A percentile compares a stretch with the other conserved stretches of the same genome.
These are phyloP conservation scores for Colletes latitarsis DNA, from an alignment of 1,140 invertebrate species.

Conservation along the genomic window DNA sequence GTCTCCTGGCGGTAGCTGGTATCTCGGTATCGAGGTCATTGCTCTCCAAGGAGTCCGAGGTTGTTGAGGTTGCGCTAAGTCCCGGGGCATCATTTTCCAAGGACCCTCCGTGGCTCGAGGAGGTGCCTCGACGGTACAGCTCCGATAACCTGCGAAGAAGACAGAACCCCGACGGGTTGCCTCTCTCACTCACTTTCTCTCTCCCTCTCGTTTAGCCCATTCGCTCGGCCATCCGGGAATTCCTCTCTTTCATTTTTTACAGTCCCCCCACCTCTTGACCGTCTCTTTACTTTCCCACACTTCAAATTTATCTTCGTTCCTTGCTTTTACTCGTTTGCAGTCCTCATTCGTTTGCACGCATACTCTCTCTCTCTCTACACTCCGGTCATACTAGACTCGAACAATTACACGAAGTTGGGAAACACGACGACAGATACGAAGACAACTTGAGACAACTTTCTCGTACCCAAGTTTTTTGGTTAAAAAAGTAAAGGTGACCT, in stretches of 20 bases:
- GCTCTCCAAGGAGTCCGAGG: slow-evolving; percentile 76
- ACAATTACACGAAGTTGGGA: too few relatives aligned
- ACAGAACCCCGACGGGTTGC: slow-evolving; percentile 64
- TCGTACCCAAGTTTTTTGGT: too few relatives aligned
- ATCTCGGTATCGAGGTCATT: slow-evolving; percentile 67
- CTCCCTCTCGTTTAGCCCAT: slow-evolving; percentile 31
- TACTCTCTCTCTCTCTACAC: too few relatives aligned
- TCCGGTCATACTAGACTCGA: too few relatives aligned
- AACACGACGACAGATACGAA: too few relatives aligned
- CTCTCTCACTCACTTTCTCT: slow-evolving; percentile 57
- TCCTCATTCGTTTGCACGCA: not conserved
- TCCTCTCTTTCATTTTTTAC: slow-evolving; percentile 24
- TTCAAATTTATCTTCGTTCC: not conserved
- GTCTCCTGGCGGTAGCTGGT: slow-evolving; percentile 63
- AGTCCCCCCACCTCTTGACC: not conserved
- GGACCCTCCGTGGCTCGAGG: slow-evolving; percentile 56
- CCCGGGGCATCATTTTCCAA: slow-evolving; percentile 46
- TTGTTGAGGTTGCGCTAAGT: slow-evolving; percentile 64
- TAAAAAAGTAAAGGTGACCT: too few relatives aligned
- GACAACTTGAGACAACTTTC: too few relatives aligned
- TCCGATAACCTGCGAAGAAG: slow-evolving; percentile 76
- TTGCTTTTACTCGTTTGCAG: not conserved
- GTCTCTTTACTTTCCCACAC: slow-evolving; percentile 46
- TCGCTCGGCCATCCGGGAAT: slow-evolving; percentile 37
- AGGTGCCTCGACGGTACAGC: slow-evolving; percentile 60